A percentile compares a stretch with the other conserved stretches of the same genome.
These are phyloP conservation scores for Graptemys geographica DNA, from an alignment of 2,797 vertebrate species.

Conservation along the genomic window DNA sequence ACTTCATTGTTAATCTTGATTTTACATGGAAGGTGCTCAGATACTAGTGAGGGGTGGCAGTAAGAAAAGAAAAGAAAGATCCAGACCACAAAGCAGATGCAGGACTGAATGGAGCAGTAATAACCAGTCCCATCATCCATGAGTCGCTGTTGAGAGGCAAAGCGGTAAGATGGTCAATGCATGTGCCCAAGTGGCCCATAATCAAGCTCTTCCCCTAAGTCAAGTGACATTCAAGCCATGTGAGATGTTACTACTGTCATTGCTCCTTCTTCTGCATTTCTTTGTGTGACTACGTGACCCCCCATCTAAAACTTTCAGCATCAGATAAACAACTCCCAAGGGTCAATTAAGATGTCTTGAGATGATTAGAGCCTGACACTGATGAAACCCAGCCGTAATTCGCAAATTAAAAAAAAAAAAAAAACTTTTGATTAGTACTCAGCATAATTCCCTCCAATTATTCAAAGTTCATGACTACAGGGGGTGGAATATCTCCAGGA, in stretches of 20 bases:
- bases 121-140: rapidly evolving
- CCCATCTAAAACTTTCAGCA: conserved; percentile 71
- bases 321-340: conserved; percentile 82
- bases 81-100: not conserved
- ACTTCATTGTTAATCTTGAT: not conserved
- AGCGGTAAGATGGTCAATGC: not conserved
- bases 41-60: not conserved
- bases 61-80: not conserved
- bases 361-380: conserved; percentile 88
- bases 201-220: conserved; percentile 20
- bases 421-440: conserved; percentile 87
- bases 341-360: conserved; percentile 88
- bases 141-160: rapidly evolving
- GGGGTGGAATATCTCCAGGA: conserved; percentile 86
- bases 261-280: conserved; percentile 24
- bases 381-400: conserved; percentile 88
- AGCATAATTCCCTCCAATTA: conserved; percentile 89
- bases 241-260: conserved; percentile 62
- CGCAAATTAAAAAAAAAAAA: conserved; percentile 81
- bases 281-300: conserved; percentile 68
- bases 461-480: conserved; percentile 89
- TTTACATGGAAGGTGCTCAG: not conserved
- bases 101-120: not conserved
- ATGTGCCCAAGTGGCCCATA: not conserved
- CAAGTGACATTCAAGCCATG: conserved; percentile 9